Percentiles rank a stretch among this genome's conserved stretches.
These are phyloP conservation scores for Ophion ventricosus DNA, from an alignment of 2,888 invertebrate species.

Conservation along the genomic window DNA sequence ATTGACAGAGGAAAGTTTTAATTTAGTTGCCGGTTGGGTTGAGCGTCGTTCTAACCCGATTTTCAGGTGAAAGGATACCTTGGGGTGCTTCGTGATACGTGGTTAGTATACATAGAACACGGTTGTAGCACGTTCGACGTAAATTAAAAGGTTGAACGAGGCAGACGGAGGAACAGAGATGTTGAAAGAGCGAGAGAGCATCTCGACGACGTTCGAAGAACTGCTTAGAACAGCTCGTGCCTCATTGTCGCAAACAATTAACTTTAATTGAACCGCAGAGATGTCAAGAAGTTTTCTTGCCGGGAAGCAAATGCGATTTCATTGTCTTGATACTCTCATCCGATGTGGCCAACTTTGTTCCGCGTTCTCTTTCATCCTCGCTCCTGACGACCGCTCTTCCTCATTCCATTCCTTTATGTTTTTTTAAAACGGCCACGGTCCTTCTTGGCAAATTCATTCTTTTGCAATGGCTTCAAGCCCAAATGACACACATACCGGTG, in stretches of 20 bases:
- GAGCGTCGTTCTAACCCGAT: constrained; percentile 27
- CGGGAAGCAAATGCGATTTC: constrained; percentile 64
- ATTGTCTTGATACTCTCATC: constrained; percentile 62
- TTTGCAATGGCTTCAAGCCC: too few species aligned
- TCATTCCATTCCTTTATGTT: constrained; percentile 4
- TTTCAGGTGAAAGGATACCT: constrained; percentile 20
- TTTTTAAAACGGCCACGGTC: not conserved
- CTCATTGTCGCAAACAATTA: constrained; percentile 68
- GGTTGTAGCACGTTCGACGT: constrained; percentile 31
- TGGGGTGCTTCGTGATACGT: constrained; percentile 29
- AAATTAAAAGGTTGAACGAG: constrained; percentile 43
- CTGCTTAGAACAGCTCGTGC: constrained; percentile 27
- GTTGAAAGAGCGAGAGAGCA: not conserved
- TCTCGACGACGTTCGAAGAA: constrained; percentile 40
- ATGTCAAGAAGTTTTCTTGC: constrained; percentile 65
- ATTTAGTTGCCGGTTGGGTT: constrained; percentile 16
- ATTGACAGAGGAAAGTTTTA: constrained; percentile 23
- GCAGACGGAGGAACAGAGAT: not conserved
- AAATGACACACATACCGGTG: not conserved
- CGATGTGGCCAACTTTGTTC: constrained; percentile 41
- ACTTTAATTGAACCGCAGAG: constrained; percentile 68
- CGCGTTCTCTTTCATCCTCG: constrained; percentile 7
- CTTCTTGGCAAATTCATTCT: not conserved
- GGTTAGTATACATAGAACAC: constrained; percentile 9
- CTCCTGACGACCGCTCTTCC: constrained; percentile 15